These are phyloP conservation scores for Oncorhynchus kisutch DNA, from an alignment of 2,113 vertebrate species.

Conservation along the genomic window DNA sequence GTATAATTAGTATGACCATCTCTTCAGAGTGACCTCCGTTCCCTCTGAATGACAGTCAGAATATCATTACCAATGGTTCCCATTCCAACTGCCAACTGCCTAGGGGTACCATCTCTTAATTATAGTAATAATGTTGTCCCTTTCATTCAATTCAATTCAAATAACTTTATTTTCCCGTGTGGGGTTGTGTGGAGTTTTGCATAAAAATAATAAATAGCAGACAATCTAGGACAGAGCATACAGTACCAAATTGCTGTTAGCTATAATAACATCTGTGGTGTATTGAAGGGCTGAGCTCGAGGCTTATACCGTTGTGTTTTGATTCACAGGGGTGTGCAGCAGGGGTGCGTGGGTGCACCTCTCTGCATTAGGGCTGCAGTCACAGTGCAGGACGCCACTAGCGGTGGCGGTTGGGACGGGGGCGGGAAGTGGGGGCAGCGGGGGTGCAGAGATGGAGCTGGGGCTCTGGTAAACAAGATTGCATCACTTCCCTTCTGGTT, in stretches of 20 bases:
- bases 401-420: slow-evolving; percentile 5
- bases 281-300: not conserved
- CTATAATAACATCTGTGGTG: not conserved
- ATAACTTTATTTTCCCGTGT: too few species aligned
- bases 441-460: not conserved
- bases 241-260: not conserved
- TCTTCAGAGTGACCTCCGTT: too few species aligned
- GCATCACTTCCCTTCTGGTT: not conserved
- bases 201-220: too few species aligned
- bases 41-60: too few species aligned
- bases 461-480: slow-evolving; percentile 4
- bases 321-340: not conserved
- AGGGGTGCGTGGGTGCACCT: not conserved
- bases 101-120: too few species aligned
- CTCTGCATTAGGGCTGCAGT: slow-evolving; percentile 8
- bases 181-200: too few species aligned
- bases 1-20: too few species aligned
- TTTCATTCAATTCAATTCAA: too few species aligned
- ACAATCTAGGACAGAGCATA: too few species aligned
- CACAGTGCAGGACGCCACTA: not conserved
- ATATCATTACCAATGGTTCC: too few species aligned
- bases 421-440: not conserved
- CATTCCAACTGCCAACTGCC: too few species aligned
- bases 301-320: not conserved
- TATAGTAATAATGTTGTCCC: too few species aligned